phyloP scores from a whole-genome alignment of 2,113 vertebrate species.

The Cyrtonyx montezumae region DNA sequence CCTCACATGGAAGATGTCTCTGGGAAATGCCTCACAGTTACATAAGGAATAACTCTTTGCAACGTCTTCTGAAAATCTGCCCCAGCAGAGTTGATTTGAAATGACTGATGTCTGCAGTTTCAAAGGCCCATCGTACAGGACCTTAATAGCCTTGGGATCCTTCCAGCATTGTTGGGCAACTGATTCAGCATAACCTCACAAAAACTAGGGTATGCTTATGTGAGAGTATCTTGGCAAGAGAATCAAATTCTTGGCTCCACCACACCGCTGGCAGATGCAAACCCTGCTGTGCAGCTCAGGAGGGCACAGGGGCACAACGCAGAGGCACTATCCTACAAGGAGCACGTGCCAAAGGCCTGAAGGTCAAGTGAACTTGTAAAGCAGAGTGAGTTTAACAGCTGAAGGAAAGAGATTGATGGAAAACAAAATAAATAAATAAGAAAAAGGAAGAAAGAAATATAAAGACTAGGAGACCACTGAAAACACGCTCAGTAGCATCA shows the following conservation, averaged over 20 bases:
- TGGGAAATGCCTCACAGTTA: not conserved
- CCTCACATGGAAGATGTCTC: not conserved
- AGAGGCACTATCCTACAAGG: not conserved
- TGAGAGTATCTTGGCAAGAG: not conserved
- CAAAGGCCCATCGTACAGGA: not conserved
- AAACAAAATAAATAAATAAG: not conserved
- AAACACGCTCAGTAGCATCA: not conserved
- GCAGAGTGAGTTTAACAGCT: not conserved
- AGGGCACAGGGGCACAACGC: rapidly evolving
- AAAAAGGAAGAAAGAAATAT: not conserved
- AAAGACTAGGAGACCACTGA: not conserved
- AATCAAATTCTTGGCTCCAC: not conserved
- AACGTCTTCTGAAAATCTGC: not conserved
- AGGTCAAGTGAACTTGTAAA: not conserved
- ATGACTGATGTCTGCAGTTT: not conserved
- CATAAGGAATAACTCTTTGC: not conserved
- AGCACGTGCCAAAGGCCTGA: not conserved
- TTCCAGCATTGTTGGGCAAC: conserved; percentile 30
- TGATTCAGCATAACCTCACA: not conserved
- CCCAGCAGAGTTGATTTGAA: not conserved
- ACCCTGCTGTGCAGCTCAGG: rapidly evolving
- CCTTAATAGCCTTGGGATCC: not conserved
- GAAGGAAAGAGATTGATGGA: not conserved
- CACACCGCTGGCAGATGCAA: not conserved
- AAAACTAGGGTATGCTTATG: not conserved